These are phyloP conservation scores for Craterocephalus amniculus DNA, from an alignment of 2,797 vertebrate genomes.

Conservation along the genomic window DNA sequence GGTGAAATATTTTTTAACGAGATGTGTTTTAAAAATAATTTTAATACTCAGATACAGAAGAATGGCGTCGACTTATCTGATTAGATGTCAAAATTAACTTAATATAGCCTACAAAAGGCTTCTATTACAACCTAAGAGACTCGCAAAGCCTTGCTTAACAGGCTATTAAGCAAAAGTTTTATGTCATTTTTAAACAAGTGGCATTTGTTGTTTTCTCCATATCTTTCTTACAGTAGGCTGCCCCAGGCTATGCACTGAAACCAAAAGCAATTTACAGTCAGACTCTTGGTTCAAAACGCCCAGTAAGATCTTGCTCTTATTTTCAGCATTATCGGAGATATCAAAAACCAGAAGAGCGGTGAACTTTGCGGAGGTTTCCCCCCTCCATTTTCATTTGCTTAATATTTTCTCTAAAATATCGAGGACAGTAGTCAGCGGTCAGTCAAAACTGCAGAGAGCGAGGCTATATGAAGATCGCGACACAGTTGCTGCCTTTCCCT, in stretches of 20 bases:
- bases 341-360: constrained; percentile 14
- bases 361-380: constrained; percentile 34
- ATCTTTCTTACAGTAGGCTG: constrained; percentile 11
- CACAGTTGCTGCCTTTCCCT: constrained; percentile 77
- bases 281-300: constrained; percentile 20
- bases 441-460: constrained; percentile 70
- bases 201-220: background rate
- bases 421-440: constrained; percentile 64
- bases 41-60: background rate
- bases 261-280: constrained; percentile 35
- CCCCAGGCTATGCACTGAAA: constrained; percentile 39
- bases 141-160: constrained; percentile 6
- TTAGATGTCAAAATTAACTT: background rate
- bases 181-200: constrained; percentile 3
- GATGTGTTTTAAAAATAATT: background rate
- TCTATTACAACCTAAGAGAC: background rate
- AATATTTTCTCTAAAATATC: constrained; percentile 28
- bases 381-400: constrained; percentile 13
- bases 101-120: background rate
- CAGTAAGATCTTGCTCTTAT: background rate
- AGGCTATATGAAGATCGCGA: constrained; percentile 83
- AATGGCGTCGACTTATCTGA: constrained; percentile 2
- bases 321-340: constrained; percentile 17
- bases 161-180: constrained; percentile 54
- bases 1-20: background rate